Evolutionary conservation across 2,888 invertebrate genomes (phyloP).

Genomic region (Ceriagrion tenellum): DNA sequence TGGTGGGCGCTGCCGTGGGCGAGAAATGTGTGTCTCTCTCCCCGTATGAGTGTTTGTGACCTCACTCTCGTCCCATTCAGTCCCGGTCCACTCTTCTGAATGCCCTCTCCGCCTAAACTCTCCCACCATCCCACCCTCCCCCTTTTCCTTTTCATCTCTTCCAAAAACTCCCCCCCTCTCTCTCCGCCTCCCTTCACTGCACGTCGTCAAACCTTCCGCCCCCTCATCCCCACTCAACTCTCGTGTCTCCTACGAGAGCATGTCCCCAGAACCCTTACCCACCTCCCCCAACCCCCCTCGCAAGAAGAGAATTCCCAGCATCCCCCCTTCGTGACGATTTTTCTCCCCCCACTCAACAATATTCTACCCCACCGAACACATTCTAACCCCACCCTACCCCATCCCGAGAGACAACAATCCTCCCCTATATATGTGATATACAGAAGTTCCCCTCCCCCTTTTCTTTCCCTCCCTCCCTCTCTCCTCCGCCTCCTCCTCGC

Average conservation of each 20-base stretch:
- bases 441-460: neutral
- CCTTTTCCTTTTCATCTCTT: slow-evolving; percentile 29
- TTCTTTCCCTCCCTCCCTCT: neutral
- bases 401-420: neutral
- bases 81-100: neutral
- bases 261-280: neutral
- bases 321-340: neutral
- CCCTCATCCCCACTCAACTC: neutral
- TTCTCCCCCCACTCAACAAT: neutral
- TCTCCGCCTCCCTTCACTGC: neutral
- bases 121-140: too few species aligned
- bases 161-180: neutral
- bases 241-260: neutral
- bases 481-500: neutral
- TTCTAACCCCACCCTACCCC: neutral
- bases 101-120: slow-evolving; percentile 20
- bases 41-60: neutral
- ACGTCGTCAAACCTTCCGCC: neutral
- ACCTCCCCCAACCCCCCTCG: neutral
- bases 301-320: neutral
- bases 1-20: neutral
- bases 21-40: neutral
- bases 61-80: neutral
- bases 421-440: neutral
- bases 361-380: neutral